Evolutionary conservation across 2,113 vertebrate species (phyloP).

Genomic region (Rallus limicola): DNA sequence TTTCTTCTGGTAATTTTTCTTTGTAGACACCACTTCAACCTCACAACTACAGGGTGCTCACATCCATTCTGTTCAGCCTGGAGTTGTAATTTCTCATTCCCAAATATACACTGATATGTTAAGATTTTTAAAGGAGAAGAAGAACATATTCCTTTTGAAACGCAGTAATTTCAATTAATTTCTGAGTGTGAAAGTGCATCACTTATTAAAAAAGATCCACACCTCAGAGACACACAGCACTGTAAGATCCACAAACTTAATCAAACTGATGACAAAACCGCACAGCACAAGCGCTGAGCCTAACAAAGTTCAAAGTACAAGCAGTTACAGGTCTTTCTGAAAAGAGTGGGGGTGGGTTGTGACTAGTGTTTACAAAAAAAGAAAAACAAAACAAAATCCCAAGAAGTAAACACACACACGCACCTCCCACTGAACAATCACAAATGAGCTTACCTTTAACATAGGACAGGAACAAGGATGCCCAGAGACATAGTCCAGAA

Average conservation of each 20-base stretch:
- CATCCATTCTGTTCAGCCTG: background rate
- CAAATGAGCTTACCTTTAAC: slow-evolving; percentile 39
- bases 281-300: background rate
- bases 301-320: background rate
- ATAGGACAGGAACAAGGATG: slow-evolving; percentile 32
- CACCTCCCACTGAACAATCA: background rate
- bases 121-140: background rate
- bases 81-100: background rate
- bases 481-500: slow-evolving; percentile 39
- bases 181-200: background rate
- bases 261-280: background rate
- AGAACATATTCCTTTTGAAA: background rate
- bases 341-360: background rate
- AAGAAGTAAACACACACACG: too few relatives aligned
- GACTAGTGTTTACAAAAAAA: background rate
- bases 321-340: background rate
- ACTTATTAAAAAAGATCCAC: background rate
- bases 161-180: background rate
- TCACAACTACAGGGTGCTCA: background rate
- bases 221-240: background rate
- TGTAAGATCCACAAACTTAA: background rate
- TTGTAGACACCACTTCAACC: background rate
- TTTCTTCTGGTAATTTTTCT: background rate
- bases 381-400: background rate
- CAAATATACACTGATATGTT: fast-evolving